Base-by-base conservation (phyloP, 37 sponge, comb jelly and placozoan species). In the Spongilla lacustris region DNA sequence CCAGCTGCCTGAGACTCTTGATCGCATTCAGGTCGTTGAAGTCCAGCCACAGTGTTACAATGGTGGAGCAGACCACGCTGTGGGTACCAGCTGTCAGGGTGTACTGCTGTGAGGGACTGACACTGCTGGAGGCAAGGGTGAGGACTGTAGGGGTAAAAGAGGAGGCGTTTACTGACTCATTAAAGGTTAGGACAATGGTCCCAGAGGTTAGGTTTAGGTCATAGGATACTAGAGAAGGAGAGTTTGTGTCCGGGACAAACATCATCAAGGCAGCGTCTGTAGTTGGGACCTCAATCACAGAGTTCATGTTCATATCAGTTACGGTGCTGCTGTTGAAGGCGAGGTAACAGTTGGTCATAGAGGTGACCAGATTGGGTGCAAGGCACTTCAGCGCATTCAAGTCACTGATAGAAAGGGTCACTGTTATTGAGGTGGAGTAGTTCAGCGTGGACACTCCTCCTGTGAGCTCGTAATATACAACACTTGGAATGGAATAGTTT, bases 351-450 rank as follows among this genome's bases (percentile, higher is more conserved):
- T 96, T 86, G 29, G 13, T 48, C 33, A 5, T 22, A 0, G 77
- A 67, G 32, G 97, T 97, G n/a, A 91, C 93, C 23, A 97, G 69
- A 0, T 88, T 88, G 31, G 92, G 94, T 9, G 91, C 90, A 21
- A 97, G 34, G 48, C 97, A 29, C 77, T 97, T 97, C 28, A 97
- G 85, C 48, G 92, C 93, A 85, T 97, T 94, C 27, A 94, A 70
- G 46, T 97, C 97, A 31, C 71, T 81, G 73, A 91, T 75, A 28
- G 89, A 80, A 33, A 97, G 66, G 38, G 71, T 76, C 25, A 97
- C 93, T 34, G 66, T 76, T 1, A 97, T 71, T 14, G 83, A 73
- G 28, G 86, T 90, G 31, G 72, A 84, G 76, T 97, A 91, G 21
- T 71, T 67, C 69, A 84, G 79, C 72, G 93, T 86, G 25, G 93